Conservation (phyloP, 2,888 invertebrate genomes). For the Sthenelais limicola region DNA sequence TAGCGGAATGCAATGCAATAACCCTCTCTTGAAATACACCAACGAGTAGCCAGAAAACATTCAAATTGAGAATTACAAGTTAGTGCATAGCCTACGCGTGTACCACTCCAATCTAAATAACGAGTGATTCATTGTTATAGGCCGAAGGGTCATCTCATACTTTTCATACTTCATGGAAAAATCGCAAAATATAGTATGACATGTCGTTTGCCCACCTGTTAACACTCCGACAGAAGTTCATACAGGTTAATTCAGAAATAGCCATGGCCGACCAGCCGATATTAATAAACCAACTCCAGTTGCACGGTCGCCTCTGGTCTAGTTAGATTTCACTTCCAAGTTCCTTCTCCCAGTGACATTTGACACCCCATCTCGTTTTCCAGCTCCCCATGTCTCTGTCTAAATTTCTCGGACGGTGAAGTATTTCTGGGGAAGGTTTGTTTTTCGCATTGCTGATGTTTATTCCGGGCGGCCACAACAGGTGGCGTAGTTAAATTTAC, state of each 20-base stretch:
- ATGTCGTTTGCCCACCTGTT: slow-evolving; percentile 37
- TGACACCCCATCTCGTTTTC: not conserved
- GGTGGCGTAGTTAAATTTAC: slow-evolving; percentile 31
- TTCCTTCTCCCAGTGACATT: not conserved
- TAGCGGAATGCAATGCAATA: no score
- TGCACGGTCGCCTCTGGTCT: not conserved
- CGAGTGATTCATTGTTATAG: no score
- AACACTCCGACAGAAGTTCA: slow-evolving; percentile 11
- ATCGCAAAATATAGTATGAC: slow-evolving; percentile 25
- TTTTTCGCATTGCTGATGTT: slow-evolving; percentile 29
- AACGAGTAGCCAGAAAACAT: no score
- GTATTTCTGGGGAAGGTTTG: slow-evolving; percentile 31
- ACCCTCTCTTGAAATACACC: no score
- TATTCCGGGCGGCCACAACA: slow-evolving; percentile 31
- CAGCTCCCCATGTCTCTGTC: not conserved
- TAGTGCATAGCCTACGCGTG: no score
- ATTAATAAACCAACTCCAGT: not conserved
- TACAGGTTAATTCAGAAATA: slow-evolving; percentile 26
- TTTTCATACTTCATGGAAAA: no score
- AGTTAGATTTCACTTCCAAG: not conserved
- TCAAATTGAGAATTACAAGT: no score
- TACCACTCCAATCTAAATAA: no score
- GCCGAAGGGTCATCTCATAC: no score
- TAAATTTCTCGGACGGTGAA: not conserved
- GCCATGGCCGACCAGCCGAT: not conserved